Conservation (phyloP, 2,113 vertebrate genomes). For the Montifringilla adamsi region DNA sequence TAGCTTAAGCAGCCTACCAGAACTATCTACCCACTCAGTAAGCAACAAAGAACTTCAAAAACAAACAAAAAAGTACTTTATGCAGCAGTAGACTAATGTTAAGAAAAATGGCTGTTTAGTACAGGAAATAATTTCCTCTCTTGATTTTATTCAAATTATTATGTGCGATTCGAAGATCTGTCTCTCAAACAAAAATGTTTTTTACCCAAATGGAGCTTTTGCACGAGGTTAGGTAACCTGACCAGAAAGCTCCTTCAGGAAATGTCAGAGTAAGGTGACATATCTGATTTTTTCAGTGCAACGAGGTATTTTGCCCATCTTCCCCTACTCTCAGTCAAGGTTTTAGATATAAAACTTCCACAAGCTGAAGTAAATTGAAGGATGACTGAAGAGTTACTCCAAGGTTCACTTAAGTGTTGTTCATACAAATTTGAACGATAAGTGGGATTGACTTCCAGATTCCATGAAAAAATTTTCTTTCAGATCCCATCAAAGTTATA, state of each 20-base stretch:
- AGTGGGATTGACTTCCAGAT: not conserved
- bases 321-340: not conserved
- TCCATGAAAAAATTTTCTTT: not conserved
- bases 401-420: not conserved
- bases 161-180: not conserved
- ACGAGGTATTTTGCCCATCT: not conserved
- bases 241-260: not conserved
- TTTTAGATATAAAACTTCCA: not conserved
- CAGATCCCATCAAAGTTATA: not conserved
- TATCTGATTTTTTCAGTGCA: not conserved
- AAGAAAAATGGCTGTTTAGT: not conserved
- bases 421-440: not conserved
- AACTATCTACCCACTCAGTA: slow-evolving; percentile 16
- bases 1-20: slow-evolving; percentile 24
- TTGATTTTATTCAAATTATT: not conserved
- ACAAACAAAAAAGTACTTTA: not conserved
- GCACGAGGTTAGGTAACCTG: not conserved
- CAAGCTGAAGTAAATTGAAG: not conserved
- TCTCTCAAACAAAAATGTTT: not conserved
- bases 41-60: slow-evolving; percentile 17
- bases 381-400: not conserved
- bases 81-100: not conserved
- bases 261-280: not conserved
- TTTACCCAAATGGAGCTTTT: not conserved
- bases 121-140: not conserved